These are phyloP conservation scores for Puffinus mauretanicus DNA, from an alignment of 2,113 vertebrate species.

Conservation along the genomic window DNA sequence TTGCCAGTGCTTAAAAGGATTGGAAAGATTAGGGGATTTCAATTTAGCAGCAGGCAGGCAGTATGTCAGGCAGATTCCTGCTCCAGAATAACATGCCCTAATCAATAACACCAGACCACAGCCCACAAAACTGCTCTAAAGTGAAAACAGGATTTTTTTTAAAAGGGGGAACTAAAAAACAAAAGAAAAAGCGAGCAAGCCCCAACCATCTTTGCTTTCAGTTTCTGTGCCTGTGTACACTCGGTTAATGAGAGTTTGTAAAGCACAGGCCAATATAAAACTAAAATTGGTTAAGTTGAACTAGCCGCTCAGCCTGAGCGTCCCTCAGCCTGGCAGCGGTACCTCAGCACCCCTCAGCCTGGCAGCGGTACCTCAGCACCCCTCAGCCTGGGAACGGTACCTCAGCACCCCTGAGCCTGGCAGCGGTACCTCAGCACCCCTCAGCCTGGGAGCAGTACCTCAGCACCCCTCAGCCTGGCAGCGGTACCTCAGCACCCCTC, in stretches of 20 bases:
- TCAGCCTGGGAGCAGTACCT: not conserved
- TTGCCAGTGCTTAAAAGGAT: constrained; percentile 48
- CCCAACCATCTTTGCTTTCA: not conserved
- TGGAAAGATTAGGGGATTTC: constrained; percentile 50
- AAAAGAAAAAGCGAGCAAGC: accelerated
- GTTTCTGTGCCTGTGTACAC: not conserved
- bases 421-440: not conserved
- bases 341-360: not conserved
- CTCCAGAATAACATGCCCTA: not conserved
- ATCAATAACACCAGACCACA: constrained; percentile 15
- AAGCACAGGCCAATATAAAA: not conserved
- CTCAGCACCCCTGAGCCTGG: too few relatives aligned
- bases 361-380: not conserved
- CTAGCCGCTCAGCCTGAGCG: not conserved
- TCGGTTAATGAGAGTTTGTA: not conserved
- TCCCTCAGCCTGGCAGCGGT: not conserved
- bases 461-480: not conserved
- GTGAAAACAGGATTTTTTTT: not conserved
- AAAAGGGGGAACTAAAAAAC: not conserved
- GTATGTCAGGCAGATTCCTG: constrained; percentile 30
- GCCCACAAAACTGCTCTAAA: not conserved
- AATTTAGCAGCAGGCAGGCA: constrained; percentile 37
- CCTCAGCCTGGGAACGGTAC: not conserved
- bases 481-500: not conserved
- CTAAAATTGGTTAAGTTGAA: not conserved